phyloP scores from a whole-genome alignment of 2,797 vertebrate genomes.

The Limosa lapponica region DNA sequence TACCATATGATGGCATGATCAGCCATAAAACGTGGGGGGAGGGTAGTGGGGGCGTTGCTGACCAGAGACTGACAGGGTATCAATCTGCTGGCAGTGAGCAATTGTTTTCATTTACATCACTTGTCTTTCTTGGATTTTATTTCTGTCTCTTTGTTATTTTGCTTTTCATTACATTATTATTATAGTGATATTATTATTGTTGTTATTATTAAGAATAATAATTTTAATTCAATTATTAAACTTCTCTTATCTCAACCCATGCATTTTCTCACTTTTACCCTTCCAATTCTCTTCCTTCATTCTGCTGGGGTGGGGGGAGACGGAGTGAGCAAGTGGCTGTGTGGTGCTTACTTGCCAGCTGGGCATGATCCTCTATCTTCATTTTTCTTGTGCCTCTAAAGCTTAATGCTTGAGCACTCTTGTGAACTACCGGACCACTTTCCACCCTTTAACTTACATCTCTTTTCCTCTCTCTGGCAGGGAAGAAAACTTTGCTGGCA shows the following conservation, averaged over 20 bases:
- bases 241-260: neutral
- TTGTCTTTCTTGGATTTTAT: neutral
- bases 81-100: neutral
- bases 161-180: neutral
- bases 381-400: neutral
- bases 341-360: neutral
- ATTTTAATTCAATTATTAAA: neutral
- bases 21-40: neutral
- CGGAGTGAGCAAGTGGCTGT: neutral
- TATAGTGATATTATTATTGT: neutral
- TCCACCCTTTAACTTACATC: neutral
- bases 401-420: neutral
- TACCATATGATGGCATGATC: neutral
- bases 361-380: no score
- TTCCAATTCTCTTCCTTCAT: neutral
- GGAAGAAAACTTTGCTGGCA: neutral
- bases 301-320: neutral
- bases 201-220: neutral
- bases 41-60: neutral
- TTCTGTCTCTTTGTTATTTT: neutral
- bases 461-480: neutral
- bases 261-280: neutral
- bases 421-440: neutral
- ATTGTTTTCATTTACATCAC: neutral
- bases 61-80: neutral